A percentile compares a stretch with the other conserved stretches of the same genome.
phyloP scores from a whole-genome alignment of 1,140 invertebrate genomes.

The Drepana arcuata region DNA sequence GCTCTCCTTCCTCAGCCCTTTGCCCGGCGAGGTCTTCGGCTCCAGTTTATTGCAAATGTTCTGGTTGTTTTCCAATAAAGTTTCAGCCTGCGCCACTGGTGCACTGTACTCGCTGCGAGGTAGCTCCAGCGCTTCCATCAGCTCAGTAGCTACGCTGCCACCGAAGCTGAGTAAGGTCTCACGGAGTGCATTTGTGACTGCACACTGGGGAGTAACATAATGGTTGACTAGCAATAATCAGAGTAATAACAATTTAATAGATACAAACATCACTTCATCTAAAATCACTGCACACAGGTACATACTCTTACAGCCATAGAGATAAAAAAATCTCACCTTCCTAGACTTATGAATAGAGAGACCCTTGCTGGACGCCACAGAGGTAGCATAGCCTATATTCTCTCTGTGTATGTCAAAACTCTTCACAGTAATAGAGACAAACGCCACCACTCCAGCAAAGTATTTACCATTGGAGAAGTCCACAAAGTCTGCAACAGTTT shows the following conservation, averaged over 20 bases:
- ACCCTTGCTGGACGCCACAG: conserved; percentile 41
- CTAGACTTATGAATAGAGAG: conserved; percentile 60
- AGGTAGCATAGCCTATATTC: conserved; percentile 64
- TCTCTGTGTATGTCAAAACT: conserved; percentile 57
- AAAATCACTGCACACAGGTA: no score
- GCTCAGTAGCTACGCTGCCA: conserved; percentile 41
- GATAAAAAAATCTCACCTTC: no score
- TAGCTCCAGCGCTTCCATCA: conserved; percentile 40
- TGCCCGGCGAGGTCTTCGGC: conserved; percentile 15
- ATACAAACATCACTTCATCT: no score
- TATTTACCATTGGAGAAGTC: conserved; percentile 55
- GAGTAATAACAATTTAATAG: no score
- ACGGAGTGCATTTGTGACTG: conserved; percentile 61
- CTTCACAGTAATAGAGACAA: conserved; percentile 58
- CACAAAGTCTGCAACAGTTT: conserved; percentile 61
- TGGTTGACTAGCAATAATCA: no score
- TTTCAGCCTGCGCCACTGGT: conserved; percentile 1
- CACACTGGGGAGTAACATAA: no score
- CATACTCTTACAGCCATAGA: no score
- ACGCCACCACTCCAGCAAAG: conserved; percentile 53
- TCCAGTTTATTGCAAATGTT: conserved; percentile 24
- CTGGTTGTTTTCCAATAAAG: conserved; percentile 25
- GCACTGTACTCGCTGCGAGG: conserved; percentile 3
- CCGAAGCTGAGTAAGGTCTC: conserved; percentile 65
- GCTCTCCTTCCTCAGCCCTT: conserved; percentile 11